Base-by-base conservation (phyloP, 1,140 invertebrate genomes). In the Triops cancriformis region DNA sequence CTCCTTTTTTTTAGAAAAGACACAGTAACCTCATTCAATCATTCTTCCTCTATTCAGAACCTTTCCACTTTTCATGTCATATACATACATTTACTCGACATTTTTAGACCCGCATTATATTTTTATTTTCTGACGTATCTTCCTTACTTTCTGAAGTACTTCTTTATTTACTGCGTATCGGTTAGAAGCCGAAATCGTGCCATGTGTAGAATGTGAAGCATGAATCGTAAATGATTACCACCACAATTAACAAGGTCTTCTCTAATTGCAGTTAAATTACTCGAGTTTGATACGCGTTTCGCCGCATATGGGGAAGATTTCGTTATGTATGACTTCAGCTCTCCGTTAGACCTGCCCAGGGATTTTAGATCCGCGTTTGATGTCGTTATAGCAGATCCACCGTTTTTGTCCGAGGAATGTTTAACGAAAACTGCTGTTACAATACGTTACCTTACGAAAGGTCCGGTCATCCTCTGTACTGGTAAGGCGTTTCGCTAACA, bases 371-470 rank as follows among this genome's bases (percentile, higher is more conserved):
- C 86, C 73, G 83, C 84, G 27, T 98, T 92, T 86, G 93, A 97
- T 84, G 81, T 98, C 23, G 91, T 98, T 2, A 87, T 98, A 76
- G 94, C 92, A 0, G 96, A 98, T 87, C 96, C 97, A 12, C 97
- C 97, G 12, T 98, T 97, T 85, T 85, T 98, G 7, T 93, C 94
- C 0, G 91, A 95, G 80, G 96, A 98, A 85, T 98, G 97, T 86
- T 87, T 98, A 23, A 88, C 88, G 2, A 97, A 97, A 86, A 92
- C 90, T 28, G 88, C 93, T 0, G 83, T 89, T 64, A 95, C 96
- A 0, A 89, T 97, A 6, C 91, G 90, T 80, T 89, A 89, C 80
- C 82, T 98, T 72, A 83, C 89, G 0, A 94, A 93, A 83, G 86
- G 89, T 6, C 94, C 96, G 83, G 89, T 98, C 73, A 88, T 98